Conservation (phyloP, 2,113 vertebrate species). For the Entomyzon cyanotis region DNA sequence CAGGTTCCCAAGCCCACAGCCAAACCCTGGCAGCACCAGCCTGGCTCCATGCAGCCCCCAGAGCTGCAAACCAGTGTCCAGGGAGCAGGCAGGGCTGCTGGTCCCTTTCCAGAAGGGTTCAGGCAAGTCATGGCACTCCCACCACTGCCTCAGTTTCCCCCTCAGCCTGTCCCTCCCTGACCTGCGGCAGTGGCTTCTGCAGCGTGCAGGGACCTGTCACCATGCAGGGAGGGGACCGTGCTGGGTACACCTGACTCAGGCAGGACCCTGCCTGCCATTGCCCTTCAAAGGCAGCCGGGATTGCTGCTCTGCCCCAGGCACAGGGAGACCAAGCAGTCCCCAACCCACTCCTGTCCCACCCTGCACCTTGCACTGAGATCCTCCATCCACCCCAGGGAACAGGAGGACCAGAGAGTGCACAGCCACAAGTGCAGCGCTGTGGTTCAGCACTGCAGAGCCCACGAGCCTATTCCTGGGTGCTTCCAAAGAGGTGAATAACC, state of each 20-base stretch:
- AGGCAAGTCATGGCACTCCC: not conserved
- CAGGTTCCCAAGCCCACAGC: too few relatives aligned
- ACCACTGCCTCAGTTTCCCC: conserved; percentile 1
- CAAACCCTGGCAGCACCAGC: not conserved
- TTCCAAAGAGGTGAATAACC: not conserved
- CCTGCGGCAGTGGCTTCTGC: not conserved
- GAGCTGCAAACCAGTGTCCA: not conserved
- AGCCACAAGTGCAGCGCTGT: accelerated
- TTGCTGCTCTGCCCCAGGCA: not conserved
- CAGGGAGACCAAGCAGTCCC: not conserved
- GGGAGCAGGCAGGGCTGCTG: not conserved
- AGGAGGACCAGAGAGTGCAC: accelerated
- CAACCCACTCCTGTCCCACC: not conserved
- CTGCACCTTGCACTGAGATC: not conserved
- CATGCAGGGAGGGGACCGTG: conserved; percentile 47
- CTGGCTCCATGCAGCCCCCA: not conserved
- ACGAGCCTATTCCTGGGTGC: not conserved
- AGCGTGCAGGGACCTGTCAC: conserved; percentile 64
- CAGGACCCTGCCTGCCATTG: conserved; percentile 51
- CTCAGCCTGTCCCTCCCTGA: conserved; percentile 39
- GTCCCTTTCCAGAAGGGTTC: not conserved
- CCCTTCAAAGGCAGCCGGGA: not conserved
- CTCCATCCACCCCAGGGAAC: not conserved
- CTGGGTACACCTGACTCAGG: conserved; percentile 21
- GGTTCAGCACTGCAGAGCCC: not conserved